phyloP scores from a whole-genome alignment of 2,888 invertebrate genomes.

The Lasioglossum marginatum region DNA sequence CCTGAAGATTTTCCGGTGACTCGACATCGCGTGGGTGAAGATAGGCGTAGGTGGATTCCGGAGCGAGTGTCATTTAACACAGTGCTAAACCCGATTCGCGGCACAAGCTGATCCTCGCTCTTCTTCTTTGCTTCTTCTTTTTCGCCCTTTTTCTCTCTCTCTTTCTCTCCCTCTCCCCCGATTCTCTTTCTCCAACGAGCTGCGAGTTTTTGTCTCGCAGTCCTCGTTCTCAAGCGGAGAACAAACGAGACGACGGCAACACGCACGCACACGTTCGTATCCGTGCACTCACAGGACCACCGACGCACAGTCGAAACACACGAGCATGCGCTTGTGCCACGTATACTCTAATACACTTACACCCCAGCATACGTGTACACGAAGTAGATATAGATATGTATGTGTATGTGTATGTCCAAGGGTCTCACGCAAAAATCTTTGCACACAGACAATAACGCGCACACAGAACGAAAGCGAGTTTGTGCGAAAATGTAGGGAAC shows the following conservation, averaged over 20 bases:
- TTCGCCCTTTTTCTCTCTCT: constrained; percentile 23
- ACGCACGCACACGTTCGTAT: constrained; percentile 18
- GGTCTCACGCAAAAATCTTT: constrained; percentile 35
- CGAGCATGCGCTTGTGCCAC: neutral
- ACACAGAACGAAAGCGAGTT: constrained; percentile 27
- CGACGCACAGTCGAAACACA: constrained; percentile 6
- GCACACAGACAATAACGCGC: neutral
- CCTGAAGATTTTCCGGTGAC: neutral
- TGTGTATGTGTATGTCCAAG: neutral
- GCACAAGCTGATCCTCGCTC: constrained; percentile 75
- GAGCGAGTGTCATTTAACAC: constrained; percentile 82
- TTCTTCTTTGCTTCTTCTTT: constrained; percentile 49
- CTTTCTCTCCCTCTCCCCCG: constrained; percentile 20
- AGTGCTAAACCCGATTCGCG: constrained; percentile 83
- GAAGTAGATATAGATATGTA: neutral
- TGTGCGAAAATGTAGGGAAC: constrained; percentile 25
- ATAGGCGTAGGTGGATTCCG: constrained; percentile 54
- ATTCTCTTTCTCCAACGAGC: constrained; percentile 57
- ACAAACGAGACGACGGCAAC: constrained; percentile 75
- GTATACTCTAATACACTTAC: neutral
- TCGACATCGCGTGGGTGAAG: neutral
- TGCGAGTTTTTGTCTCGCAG: constrained; percentile 77
- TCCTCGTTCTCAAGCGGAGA: constrained; percentile 80
- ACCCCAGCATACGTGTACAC: neutral
- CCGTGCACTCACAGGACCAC: constrained; percentile 15